These are phyloP conservation scores for Oreonectes daqikongensis DNA, from an alignment of 2,797 vertebrate species.

Conservation along the genomic window DNA sequence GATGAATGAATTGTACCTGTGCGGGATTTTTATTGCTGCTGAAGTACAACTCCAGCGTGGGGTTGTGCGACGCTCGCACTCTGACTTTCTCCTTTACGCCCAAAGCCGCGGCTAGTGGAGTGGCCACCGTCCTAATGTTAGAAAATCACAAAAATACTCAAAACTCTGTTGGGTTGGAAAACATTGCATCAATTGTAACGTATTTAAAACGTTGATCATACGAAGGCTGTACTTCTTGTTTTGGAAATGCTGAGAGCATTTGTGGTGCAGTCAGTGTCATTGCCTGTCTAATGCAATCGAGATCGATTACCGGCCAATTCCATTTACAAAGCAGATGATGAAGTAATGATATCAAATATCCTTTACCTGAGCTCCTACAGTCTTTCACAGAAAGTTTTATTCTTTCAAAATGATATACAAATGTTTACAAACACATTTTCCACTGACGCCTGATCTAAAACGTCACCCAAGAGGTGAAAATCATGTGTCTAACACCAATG, in stretches of 20 bases:
- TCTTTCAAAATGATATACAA: neutral
- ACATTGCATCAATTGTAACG: neutral
- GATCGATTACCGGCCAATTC: neutral
- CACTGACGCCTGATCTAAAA: neutral
- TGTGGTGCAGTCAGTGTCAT: neutral
- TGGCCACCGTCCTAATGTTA: conserved; percentile 79
- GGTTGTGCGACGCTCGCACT: conserved; percentile 78
- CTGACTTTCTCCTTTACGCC: conserved; percentile 86
- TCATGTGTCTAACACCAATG: too few relatives aligned
- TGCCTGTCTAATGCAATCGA: neutral
- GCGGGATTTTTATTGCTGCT: conserved; percentile 83
- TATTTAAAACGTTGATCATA: neutral
- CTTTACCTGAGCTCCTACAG: neutral
- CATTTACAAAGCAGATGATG: neutral
- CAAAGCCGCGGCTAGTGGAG: conserved; percentile 81
- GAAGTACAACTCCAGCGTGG: conserved; percentile 84
- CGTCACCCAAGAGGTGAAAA: too few relatives aligned
- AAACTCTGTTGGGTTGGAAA: neutral
- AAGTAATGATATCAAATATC: neutral
- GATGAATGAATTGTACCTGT: conserved; percentile 77
- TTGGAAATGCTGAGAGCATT: neutral
- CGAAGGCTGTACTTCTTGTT: neutral
- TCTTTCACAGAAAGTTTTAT: neutral
- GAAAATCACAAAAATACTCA: conserved; percentile 1
- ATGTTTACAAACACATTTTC: neutral